phyloP scores from a whole-genome alignment of 2,888 invertebrate species.

The Leptodirus hochenwartii region DNA sequence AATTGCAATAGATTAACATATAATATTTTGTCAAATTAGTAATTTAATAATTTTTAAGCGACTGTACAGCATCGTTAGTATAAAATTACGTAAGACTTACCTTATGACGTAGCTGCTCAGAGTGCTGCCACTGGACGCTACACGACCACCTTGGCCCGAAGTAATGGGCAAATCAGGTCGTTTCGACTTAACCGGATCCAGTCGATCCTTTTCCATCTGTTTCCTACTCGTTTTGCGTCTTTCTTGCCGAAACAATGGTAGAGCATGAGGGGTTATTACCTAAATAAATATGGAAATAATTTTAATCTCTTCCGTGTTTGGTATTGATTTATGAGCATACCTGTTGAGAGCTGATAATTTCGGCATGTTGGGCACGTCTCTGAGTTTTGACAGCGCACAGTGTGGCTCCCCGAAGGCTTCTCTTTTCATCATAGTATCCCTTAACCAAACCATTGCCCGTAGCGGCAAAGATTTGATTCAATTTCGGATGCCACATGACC shows the following conservation, averaged over 20 bases:
- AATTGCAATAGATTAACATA: too few species aligned
- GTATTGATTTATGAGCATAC: too few species aligned
- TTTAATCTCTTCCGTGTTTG: too few species aligned
- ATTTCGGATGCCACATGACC: slow-evolving; percentile 86
- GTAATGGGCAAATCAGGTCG: slow-evolving; percentile 77
- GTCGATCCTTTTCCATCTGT: slow-evolving; percentile 76
- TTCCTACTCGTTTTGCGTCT: slow-evolving; percentile 76
- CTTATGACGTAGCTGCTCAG: slow-evolving; percentile 80
- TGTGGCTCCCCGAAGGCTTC: slow-evolving; percentile 79
- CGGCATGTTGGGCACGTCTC: slow-evolving; percentile 62
- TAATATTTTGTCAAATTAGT: too few species aligned
- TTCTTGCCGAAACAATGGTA: slow-evolving; percentile 89
- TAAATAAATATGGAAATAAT: too few species aligned
- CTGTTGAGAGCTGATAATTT: slow-evolving; percentile 77
- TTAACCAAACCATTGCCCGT: slow-evolving; percentile 82
- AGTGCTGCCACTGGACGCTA: slow-evolving; percentile 89
- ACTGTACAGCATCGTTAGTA: too few species aligned
- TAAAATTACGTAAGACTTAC: too few species aligned
- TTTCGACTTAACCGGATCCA: slow-evolving; percentile 69
- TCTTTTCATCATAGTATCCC: slow-evolving; percentile 76
- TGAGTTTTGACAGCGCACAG: slow-evolving; percentile 70
- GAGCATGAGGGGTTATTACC: slow-evolving; percentile 91
- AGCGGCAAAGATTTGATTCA: slow-evolving; percentile 92
- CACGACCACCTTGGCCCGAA: slow-evolving; percentile 80
- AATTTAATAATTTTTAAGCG: too few species aligned